Evolutionary conservation across 2,888 invertebrate genomes (phyloP), one percentile per base, ranked within the genome.

Genomic region (Horisme vitalbata): DNA sequence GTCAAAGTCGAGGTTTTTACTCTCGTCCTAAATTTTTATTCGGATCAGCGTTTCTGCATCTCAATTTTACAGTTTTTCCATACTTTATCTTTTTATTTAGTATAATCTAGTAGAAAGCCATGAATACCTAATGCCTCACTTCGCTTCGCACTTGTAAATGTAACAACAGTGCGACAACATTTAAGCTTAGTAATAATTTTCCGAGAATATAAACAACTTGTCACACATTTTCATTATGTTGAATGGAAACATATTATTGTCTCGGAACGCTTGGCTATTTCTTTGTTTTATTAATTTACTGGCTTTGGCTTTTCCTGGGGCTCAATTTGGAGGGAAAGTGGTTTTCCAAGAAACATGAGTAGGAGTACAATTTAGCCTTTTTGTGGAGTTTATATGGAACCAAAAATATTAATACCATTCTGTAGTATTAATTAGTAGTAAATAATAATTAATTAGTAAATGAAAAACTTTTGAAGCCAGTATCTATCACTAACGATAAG

Each of bases 71-170:
- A 2, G 2, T 5, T 26, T 2, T 26, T 26, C 21, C 27, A 15
- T 34, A n/a, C 8, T n/a, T 28, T 33, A 31, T 9, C 28, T 31
- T 43, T 45, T 45, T 27, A 46, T 38, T 48, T 41, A 30, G 30
- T 45, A 49, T 39, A 50, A 53, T 47, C 34, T 45, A 11, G 35
- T 41, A 38, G 52, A 55, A 55, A 57, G 43, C 34, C 46, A 59
- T 59, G 56, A 59, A 59, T 55, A 46, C 26, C 34, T 50, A 51
- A 59, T 52, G 34, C 23, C 43, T 37, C 5, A 57, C 50, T 45
- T 50, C 26, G 37, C 45, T 39, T 28, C 36, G 38, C 37, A 34
- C 41, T 46, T 45, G 21, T 43, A 21, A 35, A 36, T 43, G 46
- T 34, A 20, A 15, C 15, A 27, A 37, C 38, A 45, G 41, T 34